Percentiles rank a stretch among this genome's conserved stretches.
These are phyloP conservation scores for Gymnosoma rotundatum DNA, from an alignment of 2,888 invertebrate species.

Conservation along the genomic window DNA sequence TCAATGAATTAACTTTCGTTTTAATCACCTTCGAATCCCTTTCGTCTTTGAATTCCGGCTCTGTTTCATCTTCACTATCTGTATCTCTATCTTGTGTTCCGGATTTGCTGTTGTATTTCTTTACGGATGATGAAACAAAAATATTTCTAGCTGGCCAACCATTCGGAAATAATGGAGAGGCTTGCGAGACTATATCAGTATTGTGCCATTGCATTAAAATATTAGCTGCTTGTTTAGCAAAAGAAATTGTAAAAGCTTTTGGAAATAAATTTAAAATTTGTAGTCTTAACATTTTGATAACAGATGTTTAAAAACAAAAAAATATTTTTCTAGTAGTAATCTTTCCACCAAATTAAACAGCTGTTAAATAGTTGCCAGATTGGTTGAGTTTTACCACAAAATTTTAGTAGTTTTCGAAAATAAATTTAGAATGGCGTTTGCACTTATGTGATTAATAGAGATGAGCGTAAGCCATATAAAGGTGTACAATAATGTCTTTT, in stretches of 20 bases:
- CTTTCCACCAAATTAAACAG: too few species aligned
- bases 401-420: too few species aligned
- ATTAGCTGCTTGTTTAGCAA: not conserved
- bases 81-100: conserved; percentile 71
- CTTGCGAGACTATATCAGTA: not conserved
- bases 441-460: too few species aligned
- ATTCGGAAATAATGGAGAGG: not conserved
- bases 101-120: conserved; percentile 76
- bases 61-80: conserved; percentile 83
- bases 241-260: not conserved
- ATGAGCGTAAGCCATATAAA: too few species aligned
- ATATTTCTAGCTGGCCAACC: conserved; percentile 20
- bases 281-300: conserved; percentile 47
- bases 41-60: conserved; percentile 83
- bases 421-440: too few species aligned
- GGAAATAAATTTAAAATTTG: conserved; percentile 12
- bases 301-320: too few species aligned
- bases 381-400: too few species aligned
- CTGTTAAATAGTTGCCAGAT: too few species aligned
- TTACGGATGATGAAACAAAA: conserved; percentile 22
- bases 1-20: conserved; percentile 86
- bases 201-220: not conserved
- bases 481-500: too few species aligned
- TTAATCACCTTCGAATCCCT: conserved; percentile 87
- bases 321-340: too few species aligned